These are phyloP conservation scores for Lepus timidus DNA, from an alignment of 2,113 vertebrate species.

Conservation along the genomic window DNA sequence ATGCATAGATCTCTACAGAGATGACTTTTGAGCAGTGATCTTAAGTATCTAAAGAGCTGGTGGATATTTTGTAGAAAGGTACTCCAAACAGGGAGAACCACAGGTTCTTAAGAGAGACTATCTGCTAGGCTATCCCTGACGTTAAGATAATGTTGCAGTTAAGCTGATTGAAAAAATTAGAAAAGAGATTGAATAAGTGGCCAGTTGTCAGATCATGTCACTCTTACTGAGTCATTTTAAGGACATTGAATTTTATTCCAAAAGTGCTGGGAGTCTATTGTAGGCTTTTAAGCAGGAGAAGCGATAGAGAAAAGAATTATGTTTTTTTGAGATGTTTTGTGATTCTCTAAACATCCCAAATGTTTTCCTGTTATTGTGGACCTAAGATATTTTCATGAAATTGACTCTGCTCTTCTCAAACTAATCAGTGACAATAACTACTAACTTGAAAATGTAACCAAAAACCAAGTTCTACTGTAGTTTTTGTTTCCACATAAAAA, in stretches of 20 bases:
- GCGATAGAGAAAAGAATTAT: not conserved
- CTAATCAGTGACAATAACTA: not conserved
- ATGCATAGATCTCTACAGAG: not conserved
- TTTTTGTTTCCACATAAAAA: not conserved
- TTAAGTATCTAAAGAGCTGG: too few relatives aligned
- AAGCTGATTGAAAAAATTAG: not conserved
- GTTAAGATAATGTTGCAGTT: not conserved
- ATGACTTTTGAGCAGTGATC: not conserved
- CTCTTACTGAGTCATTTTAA: not conserved
- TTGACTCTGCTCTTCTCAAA: not conserved
- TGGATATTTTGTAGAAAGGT: not conserved
- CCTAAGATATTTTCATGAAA: slow-evolving; percentile 15
- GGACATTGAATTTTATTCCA: not conserved
- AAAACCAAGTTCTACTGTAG: not conserved
- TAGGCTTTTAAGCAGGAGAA: not conserved
- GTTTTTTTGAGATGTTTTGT: not conserved
- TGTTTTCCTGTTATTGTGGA: not conserved
- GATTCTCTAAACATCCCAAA: not conserved
- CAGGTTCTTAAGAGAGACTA: not conserved
- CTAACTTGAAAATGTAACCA: not conserved
- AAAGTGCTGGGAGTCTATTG: not conserved
- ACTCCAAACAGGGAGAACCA: not conserved
- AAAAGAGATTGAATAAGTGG: not conserved
- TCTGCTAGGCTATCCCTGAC: not conserved
- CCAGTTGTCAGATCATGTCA: not conserved